Evolutionary conservation across 2,888 invertebrate species (phyloP).

Genomic region (Acanthoscelides obtectus): DNA sequence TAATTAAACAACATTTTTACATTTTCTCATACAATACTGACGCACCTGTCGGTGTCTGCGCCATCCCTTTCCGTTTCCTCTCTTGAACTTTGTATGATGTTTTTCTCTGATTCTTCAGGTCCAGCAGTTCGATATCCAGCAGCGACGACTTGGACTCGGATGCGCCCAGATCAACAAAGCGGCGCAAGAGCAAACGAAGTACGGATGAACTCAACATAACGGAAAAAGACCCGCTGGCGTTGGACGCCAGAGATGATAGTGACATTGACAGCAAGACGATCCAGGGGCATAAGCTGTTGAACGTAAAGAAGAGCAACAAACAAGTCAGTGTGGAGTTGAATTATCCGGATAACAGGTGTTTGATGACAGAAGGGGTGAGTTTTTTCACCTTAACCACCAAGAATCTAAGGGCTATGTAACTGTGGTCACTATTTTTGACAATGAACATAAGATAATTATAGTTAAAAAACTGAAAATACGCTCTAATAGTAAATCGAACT

Average conservation of each 20-base stretch:
- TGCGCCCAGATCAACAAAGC: conserved; percentile 36
- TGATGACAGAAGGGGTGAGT: conserved; percentile 28
- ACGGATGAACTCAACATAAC: not conserved
- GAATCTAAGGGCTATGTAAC: too few species aligned
- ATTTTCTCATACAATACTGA: too few species aligned
- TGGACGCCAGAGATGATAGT: not conserved
- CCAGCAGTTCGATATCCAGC: conserved; percentile 73
- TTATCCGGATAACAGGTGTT: conserved; percentile 24
- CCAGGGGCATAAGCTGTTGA: conserved; percentile 26
- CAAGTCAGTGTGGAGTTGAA: conserved; percentile 30
- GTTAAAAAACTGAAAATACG: too few species aligned
- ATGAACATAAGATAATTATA: too few species aligned
- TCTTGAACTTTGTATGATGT: not conserved
- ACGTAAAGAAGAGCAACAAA: conserved; percentile 29
- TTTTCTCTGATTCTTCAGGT: conserved; percentile 35
- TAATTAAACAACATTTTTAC: too few species aligned
- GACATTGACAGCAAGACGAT: not conserved
- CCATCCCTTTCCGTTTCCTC: too few species aligned
- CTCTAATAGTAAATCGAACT: too few species aligned
- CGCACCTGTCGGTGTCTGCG: too few species aligned
- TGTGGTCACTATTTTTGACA: too few species aligned
- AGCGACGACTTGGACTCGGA: conserved; percentile 44
- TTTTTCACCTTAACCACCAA: too few species aligned
- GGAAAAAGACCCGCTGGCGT: not conserved
- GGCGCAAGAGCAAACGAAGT: conserved; percentile 6